phyloP scores from a whole-genome alignment of 2,888 invertebrate genomes.

The Ophioninae sp. region DNA sequence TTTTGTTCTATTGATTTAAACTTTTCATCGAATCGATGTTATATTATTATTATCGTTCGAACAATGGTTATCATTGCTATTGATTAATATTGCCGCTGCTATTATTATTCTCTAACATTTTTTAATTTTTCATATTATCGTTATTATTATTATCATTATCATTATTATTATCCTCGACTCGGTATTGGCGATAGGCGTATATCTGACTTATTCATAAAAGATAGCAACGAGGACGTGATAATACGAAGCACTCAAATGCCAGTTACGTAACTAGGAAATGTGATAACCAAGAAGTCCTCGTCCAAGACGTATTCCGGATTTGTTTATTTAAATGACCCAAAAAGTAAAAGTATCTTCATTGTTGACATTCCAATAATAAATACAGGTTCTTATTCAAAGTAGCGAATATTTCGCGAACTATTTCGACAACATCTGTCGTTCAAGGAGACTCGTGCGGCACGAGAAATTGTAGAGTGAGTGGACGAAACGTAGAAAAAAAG shows the following conservation, averaged over 20 bases:
- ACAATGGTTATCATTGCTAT: background rate
- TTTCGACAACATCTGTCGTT: background rate
- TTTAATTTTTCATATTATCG: background rate
- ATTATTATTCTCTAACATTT: background rate
- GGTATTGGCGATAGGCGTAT: background rate
- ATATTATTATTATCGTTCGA: background rate
- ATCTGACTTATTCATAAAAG: background rate
- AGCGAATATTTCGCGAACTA: background rate
- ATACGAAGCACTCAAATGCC: background rate
- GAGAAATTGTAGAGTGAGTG: background rate
- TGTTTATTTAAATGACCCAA: background rate
- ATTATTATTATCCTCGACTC: background rate
- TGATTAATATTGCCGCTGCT: background rate
- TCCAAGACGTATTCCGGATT: background rate
- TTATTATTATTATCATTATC: background rate
- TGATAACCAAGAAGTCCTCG: background rate
- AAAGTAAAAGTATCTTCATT: background rate
- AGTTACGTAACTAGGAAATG: background rate
- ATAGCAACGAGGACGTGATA: background rate
- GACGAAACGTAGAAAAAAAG: background rate
- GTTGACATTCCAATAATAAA: background rate
- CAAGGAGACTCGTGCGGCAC: background rate
- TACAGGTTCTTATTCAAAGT: background rate
- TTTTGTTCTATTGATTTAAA: background rate
- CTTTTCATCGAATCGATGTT: background rate